Percentiles rank a stretch among this genome's conserved stretches.
These are phyloP conservation scores for Lampris megalopsis DNA, from an alignment of 2,113 vertebrate genomes.

Conservation along the genomic window DNA sequence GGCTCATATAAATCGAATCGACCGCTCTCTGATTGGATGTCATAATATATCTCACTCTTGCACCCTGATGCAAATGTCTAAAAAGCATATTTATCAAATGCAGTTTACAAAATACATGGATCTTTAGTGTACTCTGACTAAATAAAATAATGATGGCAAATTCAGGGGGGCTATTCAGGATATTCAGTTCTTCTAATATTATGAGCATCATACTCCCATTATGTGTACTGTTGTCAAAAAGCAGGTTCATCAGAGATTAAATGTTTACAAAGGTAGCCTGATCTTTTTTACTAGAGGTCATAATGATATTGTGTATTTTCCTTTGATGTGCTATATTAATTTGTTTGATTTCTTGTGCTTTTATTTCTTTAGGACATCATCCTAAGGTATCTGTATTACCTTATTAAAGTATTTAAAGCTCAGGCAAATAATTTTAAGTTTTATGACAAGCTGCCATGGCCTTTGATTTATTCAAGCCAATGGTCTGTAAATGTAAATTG, in stretches of 20 bases:
- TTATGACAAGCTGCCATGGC: background rate
- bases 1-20: background rate
- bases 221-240: background rate
- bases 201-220: no score
- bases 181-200: background rate
- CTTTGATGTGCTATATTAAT: no score
- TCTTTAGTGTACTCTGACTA: background rate
- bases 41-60: background rate
- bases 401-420: no score
- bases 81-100: background rate
- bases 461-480: no score
- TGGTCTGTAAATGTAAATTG: background rate
- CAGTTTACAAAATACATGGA: background rate
- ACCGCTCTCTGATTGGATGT: background rate
- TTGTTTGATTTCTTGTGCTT: no score
- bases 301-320: no score
- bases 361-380: no score
- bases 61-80: background rate
- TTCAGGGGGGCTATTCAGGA: no score
- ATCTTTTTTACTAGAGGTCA: no score
- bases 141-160: background rate
- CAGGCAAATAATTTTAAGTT: no score
- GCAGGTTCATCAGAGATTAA: background rate
- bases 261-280: background rate
- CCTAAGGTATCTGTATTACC: no score